A percentile compares a stretch with the other conserved stretches of the same genome.
Evolutionary conservation across 2,797 vertebrate species (phyloP).

Genomic region (Syngnathus rostellatus): DNA sequence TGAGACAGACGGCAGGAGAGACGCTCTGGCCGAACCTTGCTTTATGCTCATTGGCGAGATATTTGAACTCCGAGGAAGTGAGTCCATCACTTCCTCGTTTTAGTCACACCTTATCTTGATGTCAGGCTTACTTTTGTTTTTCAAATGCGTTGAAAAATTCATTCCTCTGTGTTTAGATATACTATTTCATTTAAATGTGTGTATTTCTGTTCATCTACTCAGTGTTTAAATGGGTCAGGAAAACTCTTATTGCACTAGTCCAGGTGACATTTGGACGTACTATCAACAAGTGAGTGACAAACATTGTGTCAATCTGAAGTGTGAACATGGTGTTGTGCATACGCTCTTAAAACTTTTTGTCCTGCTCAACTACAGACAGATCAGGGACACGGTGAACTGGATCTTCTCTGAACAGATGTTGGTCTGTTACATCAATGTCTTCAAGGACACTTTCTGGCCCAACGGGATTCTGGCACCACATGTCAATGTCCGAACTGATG

Average conservation of each 20-base stretch:
- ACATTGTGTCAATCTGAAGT: neutral
- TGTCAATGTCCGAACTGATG: constrained; percentile 65
- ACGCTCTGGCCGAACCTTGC: constrained; percentile 90
- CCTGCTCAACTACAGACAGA: constrained; percentile 74
- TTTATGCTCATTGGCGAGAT: constrained; percentile 99
- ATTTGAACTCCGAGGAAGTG: constrained; percentile 97
- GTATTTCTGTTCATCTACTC: constrained; percentile 21
- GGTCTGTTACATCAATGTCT: constrained; percentile 87
- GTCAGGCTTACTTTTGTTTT: neutral
- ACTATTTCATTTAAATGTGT: neutral
- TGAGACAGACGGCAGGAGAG: constrained; percentile 83
- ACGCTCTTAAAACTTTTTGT: neutral
- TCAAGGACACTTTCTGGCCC: constrained; percentile 94
- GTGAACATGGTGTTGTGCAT: neutral
- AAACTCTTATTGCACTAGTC: constrained; percentile 98
- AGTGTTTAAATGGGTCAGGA: constrained; percentile 99
- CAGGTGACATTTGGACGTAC: constrained; percentile 99
- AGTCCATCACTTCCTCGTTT: constrained; percentile 48
- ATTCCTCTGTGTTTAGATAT: neutral
- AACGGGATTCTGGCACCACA: constrained; percentile 81
- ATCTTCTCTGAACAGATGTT: constrained; percentile 96
- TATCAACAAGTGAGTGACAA: constrained; percentile 90
- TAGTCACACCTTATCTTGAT: neutral
- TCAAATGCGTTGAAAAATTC: neutral
- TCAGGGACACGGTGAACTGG: constrained; percentile 96